Conservation (phyloP, 2,888 invertebrate genomes). For the Spicauda simplicius region DNA sequence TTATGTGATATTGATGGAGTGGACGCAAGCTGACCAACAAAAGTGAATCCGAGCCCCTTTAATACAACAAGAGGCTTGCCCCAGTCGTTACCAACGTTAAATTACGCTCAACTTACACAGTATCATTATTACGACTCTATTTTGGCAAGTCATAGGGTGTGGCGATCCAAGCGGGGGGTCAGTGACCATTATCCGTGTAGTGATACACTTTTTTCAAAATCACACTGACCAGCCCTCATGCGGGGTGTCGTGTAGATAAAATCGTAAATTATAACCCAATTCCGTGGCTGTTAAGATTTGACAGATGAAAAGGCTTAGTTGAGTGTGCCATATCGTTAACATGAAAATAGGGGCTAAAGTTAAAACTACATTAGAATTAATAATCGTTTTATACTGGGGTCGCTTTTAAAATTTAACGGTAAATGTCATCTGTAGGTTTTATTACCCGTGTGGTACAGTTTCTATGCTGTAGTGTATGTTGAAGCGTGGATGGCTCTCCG, state of each 20-base stretch:
- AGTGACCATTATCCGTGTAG: constrained; percentile 71
- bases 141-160: constrained; percentile 82
- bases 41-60: constrained; percentile 72
- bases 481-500: no score
- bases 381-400: constrained; percentile 53
- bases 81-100: constrained; percentile 54
- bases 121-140: constrained; percentile 80
- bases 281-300: constrained; percentile 80
- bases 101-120: constrained; percentile 65
- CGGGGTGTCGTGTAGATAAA: constrained; percentile 77
- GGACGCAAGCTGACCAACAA: constrained; percentile 74
- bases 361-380: constrained; percentile 69
- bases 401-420: neutral
- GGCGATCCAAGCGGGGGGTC: constrained; percentile 58
- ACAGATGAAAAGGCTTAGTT: constrained; percentile 83
- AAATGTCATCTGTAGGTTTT: constrained; percentile 7
- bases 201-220: constrained; percentile 71
- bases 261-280: constrained; percentile 85
- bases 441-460: no score
- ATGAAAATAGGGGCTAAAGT: constrained; percentile 71
- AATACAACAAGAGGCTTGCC: constrained; percentile 53
- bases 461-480: no score
- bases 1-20: constrained; percentile 60
- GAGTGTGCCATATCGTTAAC: constrained; percentile 70
- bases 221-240: constrained; percentile 80